These are phyloP conservation scores for Ictidomys tridecemlineatus DNA, from an alignment of 2,113 vertebrate genomes.

Conservation along the genomic window DNA sequence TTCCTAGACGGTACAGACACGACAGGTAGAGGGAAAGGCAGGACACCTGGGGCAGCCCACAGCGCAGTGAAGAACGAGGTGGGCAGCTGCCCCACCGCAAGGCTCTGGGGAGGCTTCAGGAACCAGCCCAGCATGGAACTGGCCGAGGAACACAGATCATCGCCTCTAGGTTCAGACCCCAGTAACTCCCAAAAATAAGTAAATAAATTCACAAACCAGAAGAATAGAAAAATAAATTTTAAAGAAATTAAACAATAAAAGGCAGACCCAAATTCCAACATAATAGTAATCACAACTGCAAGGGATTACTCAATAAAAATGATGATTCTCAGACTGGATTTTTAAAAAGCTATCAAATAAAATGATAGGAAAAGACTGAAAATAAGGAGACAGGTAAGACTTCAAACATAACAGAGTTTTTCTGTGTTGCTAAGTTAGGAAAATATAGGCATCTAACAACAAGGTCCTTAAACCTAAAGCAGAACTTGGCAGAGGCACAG, in stretches of 20 bases:
- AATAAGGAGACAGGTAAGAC: neutral
- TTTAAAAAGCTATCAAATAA: neutral
- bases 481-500: neutral
- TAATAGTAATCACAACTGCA: neutral
- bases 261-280: neutral
- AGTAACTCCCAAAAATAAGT: too few species aligned
- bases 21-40: neutral
- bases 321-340: neutral
- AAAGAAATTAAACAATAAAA: neutral
- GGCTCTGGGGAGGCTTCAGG: too few species aligned
- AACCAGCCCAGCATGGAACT: neutral
- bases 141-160: neutral
- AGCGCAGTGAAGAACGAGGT: neutral
- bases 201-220: neutral
- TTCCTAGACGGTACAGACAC: neutral
- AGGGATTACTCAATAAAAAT: neutral
- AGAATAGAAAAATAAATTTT: neutral
- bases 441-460: neutral
- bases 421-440: neutral
- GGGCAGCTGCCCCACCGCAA: neutral
- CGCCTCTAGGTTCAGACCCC: neutral
- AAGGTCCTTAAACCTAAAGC: neutral
- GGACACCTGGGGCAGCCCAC: neutral
- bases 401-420: neutral
- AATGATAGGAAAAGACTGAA: neutral